Evolutionary conservation across 2,113 vertebrate species (phyloP), one percentile per base, ranked within the genome.

Genomic region (Lamprotornis superbus): DNA sequence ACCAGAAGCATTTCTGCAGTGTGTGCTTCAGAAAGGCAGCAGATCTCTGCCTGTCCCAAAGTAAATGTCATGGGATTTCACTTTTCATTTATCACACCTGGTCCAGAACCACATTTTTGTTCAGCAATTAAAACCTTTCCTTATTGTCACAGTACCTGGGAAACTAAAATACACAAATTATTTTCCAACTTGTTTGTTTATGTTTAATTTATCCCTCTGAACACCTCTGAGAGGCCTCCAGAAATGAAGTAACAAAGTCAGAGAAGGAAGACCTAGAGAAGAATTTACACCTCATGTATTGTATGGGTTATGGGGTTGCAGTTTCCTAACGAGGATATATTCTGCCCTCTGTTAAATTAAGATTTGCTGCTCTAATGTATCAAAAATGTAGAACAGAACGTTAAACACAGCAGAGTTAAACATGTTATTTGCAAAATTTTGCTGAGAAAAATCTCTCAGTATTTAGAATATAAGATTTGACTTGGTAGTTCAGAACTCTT

Each of bases 101-200:
- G 25, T 11, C 33, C 68, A 65, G 37, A 76, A 44, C 12, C 50
- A 33, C 0, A 0, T 7, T 19, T 27, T 27, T 76, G 50, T 42
- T 67, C 47, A 50, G 6, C 49, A 49, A 67, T 50, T 5, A 5
- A 46, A 25, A 56, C 25, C 25, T 14, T 25, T 44, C n/a, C 35
- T 22, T 42, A n/a, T 14, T 46, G 76, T 44, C 76, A 75, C n/a
- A 15, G 49, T 15, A 49, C 20, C n/a, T 15, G 16, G 63, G 28
- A 68, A 83, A 63, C 10, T 50, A 30, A 69, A 74, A 24, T 0
- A 33, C 18, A 52, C 12, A 6, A 27, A 64, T 39, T 23, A 7
- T n/a, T 49, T 52, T 81, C 78, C 27, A 42, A 21, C 56, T 57
- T 17, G 3, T 33, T 77, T 56, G 55, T 6, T 64, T n/a, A 19